A percentile compares a stretch with the other conserved stretches of the same genome.
Evolutionary conservation across 1,140 invertebrate genomes (phyloP).

Genomic region (Cardiocondyla obscurior): DNA sequence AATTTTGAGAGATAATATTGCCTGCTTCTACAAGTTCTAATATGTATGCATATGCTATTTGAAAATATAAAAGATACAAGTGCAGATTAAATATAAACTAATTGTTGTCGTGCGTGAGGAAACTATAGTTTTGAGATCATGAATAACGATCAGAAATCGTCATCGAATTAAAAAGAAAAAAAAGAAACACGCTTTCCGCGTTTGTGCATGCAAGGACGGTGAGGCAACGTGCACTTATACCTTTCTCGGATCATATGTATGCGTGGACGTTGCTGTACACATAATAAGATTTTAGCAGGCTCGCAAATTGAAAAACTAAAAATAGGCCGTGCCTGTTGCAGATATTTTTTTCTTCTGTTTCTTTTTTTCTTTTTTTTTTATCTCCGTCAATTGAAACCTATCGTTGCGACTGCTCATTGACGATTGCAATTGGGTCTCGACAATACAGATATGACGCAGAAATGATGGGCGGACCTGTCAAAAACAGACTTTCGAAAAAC

Average conservation of each 20-base stretch:
- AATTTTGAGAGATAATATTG: neutral
- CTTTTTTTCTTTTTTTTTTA: too few species aligned
- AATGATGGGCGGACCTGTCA: neutral
- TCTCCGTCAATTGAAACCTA: neutral
- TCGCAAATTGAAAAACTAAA: neutral
- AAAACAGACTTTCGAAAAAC: neutral
- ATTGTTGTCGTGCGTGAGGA: neutral
- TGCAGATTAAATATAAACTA: neutral
- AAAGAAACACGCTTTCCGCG: neutral
- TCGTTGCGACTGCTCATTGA: neutral
- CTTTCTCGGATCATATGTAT: neutral
- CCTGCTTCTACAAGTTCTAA: neutral
- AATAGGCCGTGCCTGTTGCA: neutral
- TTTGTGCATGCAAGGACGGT: slow-evolving; percentile 26
- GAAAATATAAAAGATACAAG: neutral
- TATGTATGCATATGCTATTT: neutral
- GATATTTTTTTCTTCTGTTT: neutral
- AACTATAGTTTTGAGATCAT: neutral
- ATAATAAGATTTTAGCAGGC: neutral
- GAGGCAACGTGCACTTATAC: neutral
- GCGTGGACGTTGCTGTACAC: neutral
- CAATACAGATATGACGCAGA: neutral
- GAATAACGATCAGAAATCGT: slow-evolving; percentile 11
- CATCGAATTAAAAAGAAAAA: too few species aligned
- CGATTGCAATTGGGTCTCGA: neutral